Conservation (phyloP, 1,140 invertebrate species). For the Scaptomyza graminum region DNA sequence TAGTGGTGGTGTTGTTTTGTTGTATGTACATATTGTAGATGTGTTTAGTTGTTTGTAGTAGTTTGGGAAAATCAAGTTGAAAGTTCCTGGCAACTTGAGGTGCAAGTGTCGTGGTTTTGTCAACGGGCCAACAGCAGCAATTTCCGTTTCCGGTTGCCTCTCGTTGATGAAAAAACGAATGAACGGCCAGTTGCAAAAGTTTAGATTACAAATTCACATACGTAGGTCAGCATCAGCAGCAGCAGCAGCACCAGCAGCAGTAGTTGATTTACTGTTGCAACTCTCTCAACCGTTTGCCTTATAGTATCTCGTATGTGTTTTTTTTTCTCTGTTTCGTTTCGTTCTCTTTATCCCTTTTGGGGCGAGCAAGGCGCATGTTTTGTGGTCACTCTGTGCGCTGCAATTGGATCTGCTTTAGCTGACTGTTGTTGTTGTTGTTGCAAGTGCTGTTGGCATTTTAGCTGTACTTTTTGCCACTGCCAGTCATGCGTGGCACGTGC, state of each 20-base stretch:
- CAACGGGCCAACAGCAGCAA: conserved; percentile 80
- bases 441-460: conserved; percentile 30
- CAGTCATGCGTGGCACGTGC: conserved; percentile 80
- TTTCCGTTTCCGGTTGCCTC: conserved; percentile 76
- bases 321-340: no score
- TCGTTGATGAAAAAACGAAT: conserved; percentile 67
- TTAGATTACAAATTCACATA: conserved; percentile 82
- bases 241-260: conserved; percentile 41
- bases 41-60: conserved; percentile 11
- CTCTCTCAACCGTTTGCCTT: conserved; percentile 10
- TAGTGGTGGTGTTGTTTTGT: conserved; percentile 13
- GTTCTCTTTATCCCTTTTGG: conserved; percentile 15
- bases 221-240: conserved; percentile 41
- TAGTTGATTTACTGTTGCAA: conserved; percentile 72
- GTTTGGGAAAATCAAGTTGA: conserved; percentile 72
- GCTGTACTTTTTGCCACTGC: conserved; percentile 73
- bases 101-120: conserved; percentile 82
- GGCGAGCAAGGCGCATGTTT: conserved; percentile 65
- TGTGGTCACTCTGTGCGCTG: conserved; percentile 75
- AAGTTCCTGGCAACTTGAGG: conserved; percentile 78
- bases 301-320: conserved; percentile 5
- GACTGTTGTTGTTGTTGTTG: conserved; percentile 18
- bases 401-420: conserved; percentile 60
- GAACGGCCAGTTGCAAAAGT: conserved; percentile 68
- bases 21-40: not conserved